A percentile compares a stretch with the other conserved stretches of the same genome.
These are phyloP conservation scores for Lasioglossum marginatum DNA, from an alignment of 2,888 invertebrate species.

Conservation along the genomic window DNA sequence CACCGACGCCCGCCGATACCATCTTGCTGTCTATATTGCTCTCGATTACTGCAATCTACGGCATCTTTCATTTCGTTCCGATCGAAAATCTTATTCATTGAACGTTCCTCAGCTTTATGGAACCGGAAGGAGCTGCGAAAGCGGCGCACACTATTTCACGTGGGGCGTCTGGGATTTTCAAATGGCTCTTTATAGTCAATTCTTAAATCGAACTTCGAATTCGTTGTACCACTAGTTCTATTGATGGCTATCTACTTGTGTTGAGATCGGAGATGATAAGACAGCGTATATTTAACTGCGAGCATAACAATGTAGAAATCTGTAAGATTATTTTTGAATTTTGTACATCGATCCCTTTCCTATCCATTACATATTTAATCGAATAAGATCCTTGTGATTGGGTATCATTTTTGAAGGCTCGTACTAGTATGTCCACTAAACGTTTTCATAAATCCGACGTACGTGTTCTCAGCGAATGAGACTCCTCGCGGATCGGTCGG, in stretches of 20 bases:
- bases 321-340: background rate
- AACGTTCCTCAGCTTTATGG: background rate
- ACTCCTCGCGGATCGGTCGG: background rate
- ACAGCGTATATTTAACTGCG: background rate
- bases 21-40: background rate
- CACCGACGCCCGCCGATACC: background rate
- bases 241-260: too few relatives aligned
- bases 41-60: conserved; percentile 7
- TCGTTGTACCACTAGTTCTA: background rate
- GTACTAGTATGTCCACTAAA: background rate
- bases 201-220: too few relatives aligned
- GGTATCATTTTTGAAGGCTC: too few relatives aligned
- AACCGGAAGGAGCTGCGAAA: background rate
- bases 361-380: background rate
- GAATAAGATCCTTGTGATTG: too few relatives aligned
- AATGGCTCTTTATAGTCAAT: too few relatives aligned
- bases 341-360: background rate
- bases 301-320: background rate
- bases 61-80: background rate
- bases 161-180: too few relatives aligned
- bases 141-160: background rate
- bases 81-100: background rate
- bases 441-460: background rate
- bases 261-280: too few relatives aligned
- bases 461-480: background rate